Base-by-base conservation (phyloP, 2,797 vertebrate genomes). In the Anguilla obscura region DNA sequence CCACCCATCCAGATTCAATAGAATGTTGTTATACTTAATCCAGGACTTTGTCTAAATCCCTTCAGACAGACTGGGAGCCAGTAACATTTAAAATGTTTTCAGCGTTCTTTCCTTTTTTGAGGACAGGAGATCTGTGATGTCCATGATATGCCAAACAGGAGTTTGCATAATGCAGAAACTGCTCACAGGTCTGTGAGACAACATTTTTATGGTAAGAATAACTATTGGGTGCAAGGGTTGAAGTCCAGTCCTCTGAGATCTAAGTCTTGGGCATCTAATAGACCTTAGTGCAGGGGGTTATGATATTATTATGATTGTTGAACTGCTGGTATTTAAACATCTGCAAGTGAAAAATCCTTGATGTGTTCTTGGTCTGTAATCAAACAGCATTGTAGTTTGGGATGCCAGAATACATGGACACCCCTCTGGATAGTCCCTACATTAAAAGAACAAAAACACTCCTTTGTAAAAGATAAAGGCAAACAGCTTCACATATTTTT, bases 401-500 rank as follows among this genome's bases (percentile, higher is more conserved):
- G 74, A 76, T 36, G 30, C 1, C 76, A 79, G 24, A 40, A 56
- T 87, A 24, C 33, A 71, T 87, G 58, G 56, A 24, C 21, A 33
- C n/a, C 45, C 33, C 33, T 40, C 27, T 74, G 12, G 18, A 40
- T 21, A 40, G 40, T 12, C 74, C 33, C 30, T 16, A 50, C 54
- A 86, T 24, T 66, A 63, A 85, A 74, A 66, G 30, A 63, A 85
- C n/a, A 86, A 40, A 86, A n/a, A 48, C 7, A 63, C 36, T 8
- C 80, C 36, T 79, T 24, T 33, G 36, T 7, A 33, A n/a, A 79
- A 52, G 86, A 80, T 76, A 80, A 89, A 86, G 58, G 50, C 52
- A 33, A 30, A 48, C 76, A 54, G 86, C 50, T 58, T 76, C 12
- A 84, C 79, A 88, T 85, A 56, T 82, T 82, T 45, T 85, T 86